Evolutionary conservation across 2,888 invertebrate genomes (phyloP).

Genomic region (Abrostola tripartita): DNA sequence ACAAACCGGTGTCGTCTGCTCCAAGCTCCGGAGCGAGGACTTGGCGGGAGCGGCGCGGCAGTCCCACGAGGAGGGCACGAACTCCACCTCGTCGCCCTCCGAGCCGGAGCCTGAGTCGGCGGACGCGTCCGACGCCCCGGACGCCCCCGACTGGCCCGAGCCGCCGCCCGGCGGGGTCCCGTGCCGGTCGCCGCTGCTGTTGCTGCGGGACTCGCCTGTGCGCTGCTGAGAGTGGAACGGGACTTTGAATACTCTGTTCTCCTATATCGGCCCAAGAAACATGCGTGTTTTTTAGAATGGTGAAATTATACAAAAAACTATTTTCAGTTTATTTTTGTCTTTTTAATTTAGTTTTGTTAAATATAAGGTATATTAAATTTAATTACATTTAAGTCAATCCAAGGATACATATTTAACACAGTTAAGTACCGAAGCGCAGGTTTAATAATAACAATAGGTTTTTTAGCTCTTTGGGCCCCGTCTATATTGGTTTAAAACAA

Average conservation of each 20-base stretch:
- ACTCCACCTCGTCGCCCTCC: constrained; percentile 91
- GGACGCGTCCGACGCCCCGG: constrained; percentile 67
- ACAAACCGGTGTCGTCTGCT: constrained; percentile 73
- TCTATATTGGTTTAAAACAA: too few relatives aligned
- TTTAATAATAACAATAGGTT: too few relatives aligned
- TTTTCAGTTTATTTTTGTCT: too few relatives aligned
- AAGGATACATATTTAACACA: too few relatives aligned
- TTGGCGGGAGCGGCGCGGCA: constrained; percentile 92
- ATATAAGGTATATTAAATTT: too few relatives aligned
- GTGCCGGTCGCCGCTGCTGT: constrained; percentile 57
- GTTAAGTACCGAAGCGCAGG: too few relatives aligned
- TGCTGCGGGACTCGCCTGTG: constrained; percentile 55
- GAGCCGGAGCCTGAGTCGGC: constrained; percentile 77
- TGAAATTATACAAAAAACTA: too few relatives aligned
- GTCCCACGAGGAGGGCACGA: constrained; percentile 95
- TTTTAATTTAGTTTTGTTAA: too few relatives aligned
- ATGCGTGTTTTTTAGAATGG: too few relatives aligned
- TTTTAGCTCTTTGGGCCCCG: too few relatives aligned
- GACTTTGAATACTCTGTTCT: constrained; percentile 4
- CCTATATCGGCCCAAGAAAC: too few relatives aligned
- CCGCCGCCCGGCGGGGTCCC: constrained; percentile 37
- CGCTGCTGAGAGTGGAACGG: constrained; percentile 64
- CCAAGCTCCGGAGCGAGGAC: constrained; percentile 89
- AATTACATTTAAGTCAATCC: too few relatives aligned
- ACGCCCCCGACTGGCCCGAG: constrained; percentile 50